Evolutionary conservation across 2,888 invertebrate genomes (phyloP).

Genomic region (Elmis aenea): DNA sequence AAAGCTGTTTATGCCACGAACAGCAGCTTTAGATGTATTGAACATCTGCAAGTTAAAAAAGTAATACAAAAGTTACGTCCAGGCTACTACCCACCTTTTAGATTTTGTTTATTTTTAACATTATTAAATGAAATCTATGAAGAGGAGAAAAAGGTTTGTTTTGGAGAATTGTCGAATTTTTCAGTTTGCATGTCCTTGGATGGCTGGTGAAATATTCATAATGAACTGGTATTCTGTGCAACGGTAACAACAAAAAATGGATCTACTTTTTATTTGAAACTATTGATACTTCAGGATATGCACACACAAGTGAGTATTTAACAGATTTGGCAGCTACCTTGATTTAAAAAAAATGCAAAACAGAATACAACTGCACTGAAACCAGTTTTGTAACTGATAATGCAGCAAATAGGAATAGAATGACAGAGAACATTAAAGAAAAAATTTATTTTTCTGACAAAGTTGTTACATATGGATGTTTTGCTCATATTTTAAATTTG

Average conservation of each 20-base stretch:
- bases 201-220: conserved; percentile 22
- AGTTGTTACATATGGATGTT: conserved; percentile 14
- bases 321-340: conserved; percentile 6
- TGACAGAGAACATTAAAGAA: conserved; percentile 7
- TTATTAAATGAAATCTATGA: conserved; percentile 14
- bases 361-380: conserved; percentile 9
- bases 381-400: conserved; percentile 15
- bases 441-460: conserved; percentile 2
- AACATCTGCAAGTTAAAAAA: conserved; percentile 9
- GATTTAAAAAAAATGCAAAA: conserved; percentile 7
- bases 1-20: conserved; percentile 7
- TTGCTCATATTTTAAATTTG: conserved; percentile 15
- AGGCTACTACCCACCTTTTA: conserved; percentile 19
- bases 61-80: conserved; percentile 12
- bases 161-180: background rate
- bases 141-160: conserved; percentile 9
- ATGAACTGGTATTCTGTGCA: conserved; percentile 17
- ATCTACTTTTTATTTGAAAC: conserved; percentile 9
- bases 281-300: conserved; percentile 19
- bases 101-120: conserved; percentile 7
- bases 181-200: conserved; percentile 16
- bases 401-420: conserved; percentile 12
- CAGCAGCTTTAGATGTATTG: no score
- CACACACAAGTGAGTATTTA: conserved; percentile 16
- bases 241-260: conserved; percentile 10